A percentile compares a stretch with the other conserved stretches of the same genome.
Evolutionary conservation across 1,140 invertebrate species (phyloP).

Genomic region (Notospermus geniculatus): DNA sequence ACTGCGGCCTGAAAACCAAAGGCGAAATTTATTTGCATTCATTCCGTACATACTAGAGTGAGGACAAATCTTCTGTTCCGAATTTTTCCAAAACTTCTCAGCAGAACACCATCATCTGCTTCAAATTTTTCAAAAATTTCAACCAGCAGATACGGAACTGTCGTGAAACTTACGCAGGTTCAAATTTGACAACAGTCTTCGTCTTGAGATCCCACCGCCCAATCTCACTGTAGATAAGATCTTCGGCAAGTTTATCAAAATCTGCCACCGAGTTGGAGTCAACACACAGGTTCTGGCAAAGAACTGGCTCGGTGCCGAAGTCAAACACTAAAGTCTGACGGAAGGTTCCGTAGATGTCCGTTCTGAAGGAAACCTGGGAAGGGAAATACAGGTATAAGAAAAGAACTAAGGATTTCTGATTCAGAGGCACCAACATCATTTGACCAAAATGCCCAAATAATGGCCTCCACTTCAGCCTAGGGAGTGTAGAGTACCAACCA

Average conservation of each 20-base stretch:
- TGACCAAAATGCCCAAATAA: not conserved
- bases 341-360: conserved; percentile 77
- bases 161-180: conserved; percentile 46
- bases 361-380: conserved; percentile 65
- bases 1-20: conserved; percentile 28
- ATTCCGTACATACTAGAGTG: no score
- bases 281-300: conserved; percentile 72
- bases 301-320: conserved; percentile 69
- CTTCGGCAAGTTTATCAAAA: conserved; percentile 67
- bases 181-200: conserved; percentile 65
- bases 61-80: no score
- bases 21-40: not conserved
- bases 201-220: conserved; percentile 63
- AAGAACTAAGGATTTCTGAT: conserved; percentile 9
- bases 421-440: no score
- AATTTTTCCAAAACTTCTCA: no score
- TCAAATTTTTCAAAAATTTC: no score
- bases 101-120: no score
- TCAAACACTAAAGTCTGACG: conserved; percentile 77
- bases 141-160: no score
- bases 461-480: not conserved
- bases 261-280: conserved; percentile 73
- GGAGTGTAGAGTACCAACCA: no score
- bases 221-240: conserved; percentile 53
- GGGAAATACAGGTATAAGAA: no score